These are phyloP conservation scores for Mormyrus hasselquistii DNA, from an alignment of 2,797 vertebrate species.

Conservation along the genomic window DNA sequence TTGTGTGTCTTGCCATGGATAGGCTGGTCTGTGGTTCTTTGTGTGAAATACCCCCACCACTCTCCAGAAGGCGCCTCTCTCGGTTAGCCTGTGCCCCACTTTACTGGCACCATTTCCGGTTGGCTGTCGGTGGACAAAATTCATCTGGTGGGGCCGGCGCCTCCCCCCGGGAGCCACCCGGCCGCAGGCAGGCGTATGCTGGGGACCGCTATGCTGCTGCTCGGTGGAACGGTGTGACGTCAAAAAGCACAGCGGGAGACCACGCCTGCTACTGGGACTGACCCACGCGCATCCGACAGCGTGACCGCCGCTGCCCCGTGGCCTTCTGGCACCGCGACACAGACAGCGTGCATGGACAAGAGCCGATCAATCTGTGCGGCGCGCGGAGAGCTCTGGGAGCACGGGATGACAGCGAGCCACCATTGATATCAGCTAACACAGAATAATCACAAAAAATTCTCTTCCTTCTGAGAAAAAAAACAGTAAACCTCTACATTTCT, in stretches of 20 bases:
- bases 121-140: neutral
- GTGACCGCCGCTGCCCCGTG: neutral
- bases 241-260: neutral
- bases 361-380: neutral
- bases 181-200: neutral
- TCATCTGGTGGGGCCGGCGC: neutral
- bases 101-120: neutral
- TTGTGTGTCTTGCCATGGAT: neutral
- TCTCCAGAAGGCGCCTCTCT: neutral
- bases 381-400: neutral
- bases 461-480: neutral
- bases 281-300: neutral
- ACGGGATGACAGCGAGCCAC: neutral
- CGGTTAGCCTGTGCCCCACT: neutral
- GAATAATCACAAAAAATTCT: neutral
- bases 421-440: neutral
- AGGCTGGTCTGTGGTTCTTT: neutral
- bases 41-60: neutral
- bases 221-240: neutral
- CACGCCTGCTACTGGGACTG: neutral
- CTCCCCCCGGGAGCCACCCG: neutral
- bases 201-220: neutral
- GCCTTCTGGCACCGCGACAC: neutral
- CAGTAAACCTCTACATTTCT: neutral
- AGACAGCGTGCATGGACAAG: neutral